These are phyloP conservation scores for Platysternon megacephalum DNA, from an alignment of 2,113 vertebrate genomes.

Conservation along the genomic window DNA sequence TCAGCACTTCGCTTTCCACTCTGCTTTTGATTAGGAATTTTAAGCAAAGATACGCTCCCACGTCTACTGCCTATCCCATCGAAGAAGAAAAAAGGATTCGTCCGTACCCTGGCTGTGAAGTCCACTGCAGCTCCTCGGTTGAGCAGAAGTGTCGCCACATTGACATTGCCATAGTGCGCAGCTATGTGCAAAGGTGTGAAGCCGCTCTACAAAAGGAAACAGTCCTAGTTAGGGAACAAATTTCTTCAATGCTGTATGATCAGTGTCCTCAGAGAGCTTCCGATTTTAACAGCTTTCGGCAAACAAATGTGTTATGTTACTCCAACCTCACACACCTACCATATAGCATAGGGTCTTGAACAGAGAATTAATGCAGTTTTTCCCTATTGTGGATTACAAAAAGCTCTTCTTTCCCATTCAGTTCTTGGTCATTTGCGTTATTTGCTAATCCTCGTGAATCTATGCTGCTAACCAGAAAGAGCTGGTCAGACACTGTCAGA, in stretches of 20 bases:
- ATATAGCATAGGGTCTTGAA: not conserved
- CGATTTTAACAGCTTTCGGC: not conserved
- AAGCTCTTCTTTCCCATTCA: not conserved
- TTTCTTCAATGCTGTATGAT: rapidly evolving
- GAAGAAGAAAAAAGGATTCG: not conserved
- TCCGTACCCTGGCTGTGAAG: slow-evolving; percentile 93
- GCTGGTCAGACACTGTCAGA: not conserved
- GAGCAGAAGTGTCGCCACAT: slow-evolving; percentile 94
- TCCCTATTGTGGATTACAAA: not conserved
- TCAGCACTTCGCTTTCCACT: not conserved
- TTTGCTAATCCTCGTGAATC: not conserved
- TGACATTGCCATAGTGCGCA: slow-evolving; percentile 95
- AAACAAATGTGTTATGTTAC: rapidly evolving
- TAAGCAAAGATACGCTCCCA: not conserved
- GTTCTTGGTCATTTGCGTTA: not conserved
- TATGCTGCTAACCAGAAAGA: not conserved
- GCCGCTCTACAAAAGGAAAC: slow-evolving; percentile 86
- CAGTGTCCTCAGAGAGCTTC: not conserved
- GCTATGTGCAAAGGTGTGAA: slow-evolving; percentile 97
- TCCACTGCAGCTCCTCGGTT: slow-evolving; percentile 95
- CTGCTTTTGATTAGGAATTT: not conserved
- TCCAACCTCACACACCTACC: not conserved
- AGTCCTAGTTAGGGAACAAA: not conserved
- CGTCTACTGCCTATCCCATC: rapidly evolving
- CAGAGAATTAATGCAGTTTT: not conserved